Conservation (phyloP, 23 tunicate species). For the Botrylloides violaceus region DNA sequence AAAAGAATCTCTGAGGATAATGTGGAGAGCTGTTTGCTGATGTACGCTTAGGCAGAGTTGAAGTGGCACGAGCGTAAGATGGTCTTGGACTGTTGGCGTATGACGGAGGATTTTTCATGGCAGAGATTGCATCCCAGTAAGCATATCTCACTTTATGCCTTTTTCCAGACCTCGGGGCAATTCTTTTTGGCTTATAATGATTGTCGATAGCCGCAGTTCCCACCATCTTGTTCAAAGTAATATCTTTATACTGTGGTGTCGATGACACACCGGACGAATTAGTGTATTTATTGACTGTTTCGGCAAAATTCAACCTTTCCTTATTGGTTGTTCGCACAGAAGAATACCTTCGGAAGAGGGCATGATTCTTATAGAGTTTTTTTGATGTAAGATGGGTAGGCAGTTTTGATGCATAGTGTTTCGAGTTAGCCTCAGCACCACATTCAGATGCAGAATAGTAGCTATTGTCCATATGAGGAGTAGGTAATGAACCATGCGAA, state of each 20-base stretch:
- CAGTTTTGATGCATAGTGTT: background rate
- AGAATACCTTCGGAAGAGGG: slow-evolving; percentile 2
- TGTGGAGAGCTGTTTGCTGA: no score
- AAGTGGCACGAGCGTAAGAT: no score
- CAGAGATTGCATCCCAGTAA: no score
- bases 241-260: slow-evolving; percentile 9
- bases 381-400: background rate
- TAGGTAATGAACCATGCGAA: background rate
- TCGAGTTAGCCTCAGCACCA: background rate
- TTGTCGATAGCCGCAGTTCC: slow-evolving; percentile 20
- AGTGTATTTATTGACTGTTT: slow-evolving; percentile 15
- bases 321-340: background rate
- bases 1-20: no score
- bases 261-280: background rate
- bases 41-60: no score
- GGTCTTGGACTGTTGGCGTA: no score
- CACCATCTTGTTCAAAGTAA: background rate
- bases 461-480: background rate
- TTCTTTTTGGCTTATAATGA: slow-evolving; percentile 13
- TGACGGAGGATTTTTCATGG: no score
- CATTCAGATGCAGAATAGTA: background rate
- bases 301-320: slow-evolving; percentile 10
- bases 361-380: background rate
- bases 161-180: background rate
- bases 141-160: no score